Evolutionary conservation across 2,888 invertebrate species (phyloP).

Genomic region (Harpalus rubripes): DNA sequence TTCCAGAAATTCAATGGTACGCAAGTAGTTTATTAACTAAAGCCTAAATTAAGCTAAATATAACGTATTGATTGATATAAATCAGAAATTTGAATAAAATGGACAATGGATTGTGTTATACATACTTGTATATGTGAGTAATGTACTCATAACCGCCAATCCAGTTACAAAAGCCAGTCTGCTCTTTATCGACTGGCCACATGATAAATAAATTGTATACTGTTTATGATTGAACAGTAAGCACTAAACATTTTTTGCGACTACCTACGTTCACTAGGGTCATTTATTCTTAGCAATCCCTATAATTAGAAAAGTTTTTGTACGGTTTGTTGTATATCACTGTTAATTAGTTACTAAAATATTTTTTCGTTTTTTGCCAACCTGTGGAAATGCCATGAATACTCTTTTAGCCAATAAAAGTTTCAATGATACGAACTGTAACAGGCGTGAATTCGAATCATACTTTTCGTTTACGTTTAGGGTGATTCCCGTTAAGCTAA

Average conservation of each 20-base stretch:
- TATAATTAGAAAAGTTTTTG: background rate
- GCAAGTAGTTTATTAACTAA: no score
- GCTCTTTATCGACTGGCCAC: background rate
- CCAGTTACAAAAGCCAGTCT: background rate
- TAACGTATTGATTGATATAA: no score
- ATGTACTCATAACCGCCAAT: slow-evolving; percentile 3
- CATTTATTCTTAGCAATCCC: background rate
- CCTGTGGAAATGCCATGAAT: background rate
- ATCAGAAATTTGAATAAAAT: no score
- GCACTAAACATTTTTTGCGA: background rate
- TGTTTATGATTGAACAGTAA: background rate
- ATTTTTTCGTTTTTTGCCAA: background rate
- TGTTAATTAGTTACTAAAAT: background rate
- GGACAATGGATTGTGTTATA: no score
- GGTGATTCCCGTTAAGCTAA: no score
- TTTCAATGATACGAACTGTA: no score
- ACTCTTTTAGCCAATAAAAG: background rate
- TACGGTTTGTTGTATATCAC: background rate
- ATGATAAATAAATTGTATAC: slow-evolving; percentile 8
- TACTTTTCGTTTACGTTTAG: no score
- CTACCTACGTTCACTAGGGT: background rate
- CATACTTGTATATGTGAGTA: background rate
- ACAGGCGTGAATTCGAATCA: no score
- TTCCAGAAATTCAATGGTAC: no score
- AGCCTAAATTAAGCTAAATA: no score